phyloP scores from a whole-genome alignment of 2,113 vertebrate species.

The Ceyx melanurus region DNA sequence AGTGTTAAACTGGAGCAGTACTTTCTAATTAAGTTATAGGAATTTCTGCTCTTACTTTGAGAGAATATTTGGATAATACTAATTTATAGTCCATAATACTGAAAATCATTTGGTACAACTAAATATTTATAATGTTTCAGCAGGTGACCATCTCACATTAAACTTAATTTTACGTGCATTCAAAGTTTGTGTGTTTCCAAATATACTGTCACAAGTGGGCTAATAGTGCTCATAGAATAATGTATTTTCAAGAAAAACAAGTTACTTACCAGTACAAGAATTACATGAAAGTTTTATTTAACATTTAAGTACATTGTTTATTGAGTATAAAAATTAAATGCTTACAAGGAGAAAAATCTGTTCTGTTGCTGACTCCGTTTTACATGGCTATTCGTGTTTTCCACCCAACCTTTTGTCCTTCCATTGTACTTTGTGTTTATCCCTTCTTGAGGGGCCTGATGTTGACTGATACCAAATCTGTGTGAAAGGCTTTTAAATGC shows the following conservation, averaged over 20 bases:
- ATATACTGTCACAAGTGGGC: background rate
- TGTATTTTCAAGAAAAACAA: background rate
- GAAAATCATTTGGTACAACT: background rate
- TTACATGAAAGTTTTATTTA: background rate
- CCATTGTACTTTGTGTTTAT: background rate
- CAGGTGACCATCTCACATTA: background rate
- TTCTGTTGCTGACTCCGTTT: background rate
- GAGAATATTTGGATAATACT: background rate
- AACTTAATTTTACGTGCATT: background rate
- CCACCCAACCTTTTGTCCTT: background rate
- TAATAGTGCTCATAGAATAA: background rate
- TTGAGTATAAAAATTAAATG: background rate
- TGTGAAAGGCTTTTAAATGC: background rate
- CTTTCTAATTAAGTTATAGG: background rate
- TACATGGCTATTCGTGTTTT: background rate
- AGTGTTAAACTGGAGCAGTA: background rate
- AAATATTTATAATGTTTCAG: background rate
- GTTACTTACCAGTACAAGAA: background rate
- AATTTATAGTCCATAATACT: background rate
- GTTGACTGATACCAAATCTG: background rate
- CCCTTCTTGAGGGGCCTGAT: background rate
- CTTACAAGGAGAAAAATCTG: background rate
- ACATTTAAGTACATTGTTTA: background rate
- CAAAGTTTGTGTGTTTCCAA: background rate
- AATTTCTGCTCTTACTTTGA: background rate